Base-by-base conservation (phyloP, 2,888 invertebrate species). In the Atrina japonica region DNA sequence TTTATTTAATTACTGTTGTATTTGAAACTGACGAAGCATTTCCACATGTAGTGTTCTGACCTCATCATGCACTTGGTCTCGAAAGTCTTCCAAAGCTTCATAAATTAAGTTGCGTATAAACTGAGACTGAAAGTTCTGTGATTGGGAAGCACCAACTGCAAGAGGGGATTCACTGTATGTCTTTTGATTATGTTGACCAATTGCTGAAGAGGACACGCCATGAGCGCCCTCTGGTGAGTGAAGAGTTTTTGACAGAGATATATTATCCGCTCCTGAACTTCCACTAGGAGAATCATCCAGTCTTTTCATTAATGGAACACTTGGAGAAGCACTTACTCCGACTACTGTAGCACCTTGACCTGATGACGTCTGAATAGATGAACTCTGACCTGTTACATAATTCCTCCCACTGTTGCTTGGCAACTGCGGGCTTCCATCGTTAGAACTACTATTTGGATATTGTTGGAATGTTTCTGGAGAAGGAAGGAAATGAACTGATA, bases 1-100 rank as follows among this genome's bases (percentile, higher is more conserved):
- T n/a, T n/a, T n/a, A n/a, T n/a, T n/a, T n/a, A n/a, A n/a, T 73
- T 87, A 88, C 85, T 86, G 85, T 47, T 86, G 87, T 29, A 79
- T 79, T 27, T 85, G 83, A 70, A 88, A 87, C 73, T 86, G 85
- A 50, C 81, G 78, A 30, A 88, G 61, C 84, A 89, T 84, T 52
- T 88, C 86, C 45, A 84, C 78, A 61, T 89, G 88, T 55, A 89
- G 64, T 66, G 82, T 79, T 18, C 83, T 80, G 41, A 87, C 76
- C 55, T 88, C 86, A 5, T 66, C 73, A 49, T 86, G 84, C 52
- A 87, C 75, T 40, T 85, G 78, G 59, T 88, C 87, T 11, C 79
- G 70, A 56, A 86, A 78, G 16, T 88, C 89, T 29, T 88, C 88
- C 64, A 88, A 58, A 16, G 83, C 84, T 18, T 89, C 88, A 35